Evolutionary conservation across 2,888 invertebrate genomes (phyloP), one percentile per base, ranked within the genome.

Genomic region (Trissolcus brochymenae): DNA sequence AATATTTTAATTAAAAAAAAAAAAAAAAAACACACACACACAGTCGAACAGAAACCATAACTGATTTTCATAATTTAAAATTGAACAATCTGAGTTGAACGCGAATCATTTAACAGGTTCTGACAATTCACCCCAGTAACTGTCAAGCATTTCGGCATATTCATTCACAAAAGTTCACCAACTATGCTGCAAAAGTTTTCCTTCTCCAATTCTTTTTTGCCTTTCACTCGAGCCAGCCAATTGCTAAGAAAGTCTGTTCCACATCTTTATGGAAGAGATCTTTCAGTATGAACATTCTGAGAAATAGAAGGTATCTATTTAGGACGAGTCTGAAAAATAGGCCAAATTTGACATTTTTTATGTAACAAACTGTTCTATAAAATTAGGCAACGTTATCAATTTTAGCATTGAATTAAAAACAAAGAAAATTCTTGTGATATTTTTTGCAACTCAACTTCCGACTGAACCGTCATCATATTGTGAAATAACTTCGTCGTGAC

Each of bases 21-120:
- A n/a, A n/a, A n/a, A n/a, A n/a, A n/a, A n/a, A n/a, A n/a, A n/a
- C n/a, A n/a, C n/a, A n/a, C n/a, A n/a, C n/a, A n/a, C n/a, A n/a
- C n/a, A n/a, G n/a, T n/a, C 16, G 53, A 67, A 50, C n/a, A 61
- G 2, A 6, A 25, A 25, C 25, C 4, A 25, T 25, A 25, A 25
- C 4, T 25, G 25, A 25, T 25, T 25, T 74, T 74, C 68, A 67
- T 68, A 61, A 51, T 43, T 43, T 53, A 13, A 57, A 74, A 74
- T 68, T 49, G 68, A 68, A 75, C 68, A 64, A 75, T 75, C 64
- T 54, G 68, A 68, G 68, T 74, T 68, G 62, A 49, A 35, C 57
- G 74, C 59, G 55, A 64, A 53, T 54, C 64, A 64, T 75, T 68
- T 75, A 75, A 64, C 62, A 35, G 64, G 35, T 64, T 75, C 67